Evolutionary conservation across 2,797 vertebrate species (phyloP).

Genomic region (Diplodus puntazzo): DNA sequence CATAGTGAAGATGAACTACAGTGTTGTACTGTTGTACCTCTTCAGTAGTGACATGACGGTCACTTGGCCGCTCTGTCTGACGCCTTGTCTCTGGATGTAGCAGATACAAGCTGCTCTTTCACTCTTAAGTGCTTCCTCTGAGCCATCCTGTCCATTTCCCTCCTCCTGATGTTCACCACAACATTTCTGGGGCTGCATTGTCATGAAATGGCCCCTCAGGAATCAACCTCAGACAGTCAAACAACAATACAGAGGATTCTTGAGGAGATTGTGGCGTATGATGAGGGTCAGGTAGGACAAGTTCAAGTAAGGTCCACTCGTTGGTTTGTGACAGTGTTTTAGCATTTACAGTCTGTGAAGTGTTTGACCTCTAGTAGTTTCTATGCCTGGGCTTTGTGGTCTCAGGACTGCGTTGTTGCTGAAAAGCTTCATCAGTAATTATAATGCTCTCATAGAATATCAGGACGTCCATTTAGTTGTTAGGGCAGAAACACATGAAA

Average conservation of each 20-base stretch:
- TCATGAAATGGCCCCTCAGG: slow-evolving; percentile 64
- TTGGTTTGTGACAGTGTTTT: slow-evolving; percentile 32
- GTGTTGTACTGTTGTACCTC: slow-evolving; percentile 27
- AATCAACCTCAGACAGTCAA: slow-evolving; percentile 69
- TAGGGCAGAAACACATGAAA: not conserved
- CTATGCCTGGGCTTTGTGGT: slow-evolving; percentile 40
- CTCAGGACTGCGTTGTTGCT: slow-evolving; percentile 13
- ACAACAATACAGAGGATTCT: slow-evolving; percentile 66
- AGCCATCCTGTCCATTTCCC: slow-evolving; percentile 44
- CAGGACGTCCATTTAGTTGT: not conserved
- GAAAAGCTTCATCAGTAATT: not conserved
- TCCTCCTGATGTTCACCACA: slow-evolving; percentile 55
- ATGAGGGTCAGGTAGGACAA: slow-evolving; percentile 20
- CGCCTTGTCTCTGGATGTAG: slow-evolving; percentile 36
- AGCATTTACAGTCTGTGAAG: slow-evolving; percentile 17
- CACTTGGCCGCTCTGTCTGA: slow-evolving; percentile 48
- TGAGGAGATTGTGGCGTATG: slow-evolving; percentile 46
- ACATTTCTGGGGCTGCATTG: slow-evolving; percentile 66
- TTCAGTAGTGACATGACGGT: slow-evolving; percentile 35
- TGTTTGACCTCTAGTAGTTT: slow-evolving; percentile 44
- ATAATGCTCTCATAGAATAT: not conserved
- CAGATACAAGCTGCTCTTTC: slow-evolving; percentile 44
- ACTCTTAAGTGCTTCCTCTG: slow-evolving; percentile 54
- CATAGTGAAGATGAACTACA: slow-evolving; percentile 23
- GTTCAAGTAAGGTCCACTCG: slow-evolving; percentile 57